A percentile compares a stretch with the other conserved stretches of the same genome.
Evolutionary conservation across 2,797 vertebrate genomes (phyloP).

Genomic region (Myotis vivesi): DNA sequence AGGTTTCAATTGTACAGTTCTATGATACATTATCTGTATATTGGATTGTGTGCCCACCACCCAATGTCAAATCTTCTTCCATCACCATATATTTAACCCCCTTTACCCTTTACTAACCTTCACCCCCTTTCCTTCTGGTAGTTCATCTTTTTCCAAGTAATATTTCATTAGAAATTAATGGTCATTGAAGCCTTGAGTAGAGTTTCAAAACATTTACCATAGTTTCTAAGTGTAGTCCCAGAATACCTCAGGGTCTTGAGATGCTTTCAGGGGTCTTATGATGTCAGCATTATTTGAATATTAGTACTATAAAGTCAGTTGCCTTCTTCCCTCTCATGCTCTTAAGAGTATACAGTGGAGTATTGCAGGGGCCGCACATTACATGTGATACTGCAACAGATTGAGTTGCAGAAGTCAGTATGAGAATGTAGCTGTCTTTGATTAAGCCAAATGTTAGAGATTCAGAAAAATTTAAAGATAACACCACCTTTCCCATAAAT

Average conservation of each 20-base stretch:
- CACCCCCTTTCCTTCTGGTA: neutral
- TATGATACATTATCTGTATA: neutral
- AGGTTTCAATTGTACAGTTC: neutral
- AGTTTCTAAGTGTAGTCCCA: neutral
- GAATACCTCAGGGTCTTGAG: no score
- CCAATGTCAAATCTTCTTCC: neutral
- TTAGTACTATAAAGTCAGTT: neutral
- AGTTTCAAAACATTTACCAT: neutral
- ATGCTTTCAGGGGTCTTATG: neutral
- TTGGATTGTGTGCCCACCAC: neutral
- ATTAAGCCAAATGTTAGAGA: neutral
- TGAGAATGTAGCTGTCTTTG: neutral
- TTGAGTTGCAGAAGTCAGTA: neutral
- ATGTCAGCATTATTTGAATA: neutral
- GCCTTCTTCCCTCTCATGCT: neutral
- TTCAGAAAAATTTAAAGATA: neutral
- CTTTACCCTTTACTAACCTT: neutral
- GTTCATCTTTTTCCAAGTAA: neutral
- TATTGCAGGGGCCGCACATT: neutral
- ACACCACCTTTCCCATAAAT: neutral
- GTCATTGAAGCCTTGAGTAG: neutral
- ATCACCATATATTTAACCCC: neutral
- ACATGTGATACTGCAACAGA: neutral
- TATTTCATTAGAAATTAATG: neutral
- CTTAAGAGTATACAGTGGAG: neutral